Evolutionary conservation across 2,888 invertebrate genomes (phyloP).

Genomic region (Sycophila texana): DNA sequence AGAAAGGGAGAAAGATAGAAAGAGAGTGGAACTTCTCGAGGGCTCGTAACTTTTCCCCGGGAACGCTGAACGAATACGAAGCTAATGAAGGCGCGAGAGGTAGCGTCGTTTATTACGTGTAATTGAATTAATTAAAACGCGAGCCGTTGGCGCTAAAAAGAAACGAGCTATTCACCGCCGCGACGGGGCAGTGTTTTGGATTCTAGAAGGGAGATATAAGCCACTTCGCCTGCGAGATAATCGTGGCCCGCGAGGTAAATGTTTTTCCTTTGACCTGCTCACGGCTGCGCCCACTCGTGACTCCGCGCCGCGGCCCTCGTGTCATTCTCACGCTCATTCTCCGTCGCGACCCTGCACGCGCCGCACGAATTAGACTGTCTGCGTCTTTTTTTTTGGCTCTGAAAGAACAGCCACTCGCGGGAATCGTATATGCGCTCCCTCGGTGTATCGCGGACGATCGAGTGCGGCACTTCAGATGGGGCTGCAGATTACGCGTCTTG

Average conservation of each 20-base stretch:
- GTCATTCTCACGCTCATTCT: slow-evolving; percentile 39
- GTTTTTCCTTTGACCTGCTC: slow-evolving; percentile 25
- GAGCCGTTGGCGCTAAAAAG: slow-evolving; percentile 51
- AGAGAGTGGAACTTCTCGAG: neutral
- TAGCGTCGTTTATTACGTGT: slow-evolving; percentile 47
- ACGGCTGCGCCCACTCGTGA: neutral
- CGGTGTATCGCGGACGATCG: too few relatives aligned
- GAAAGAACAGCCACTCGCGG: too few relatives aligned
- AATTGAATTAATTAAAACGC: slow-evolving; percentile 60
- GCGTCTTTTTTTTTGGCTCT: too few relatives aligned
- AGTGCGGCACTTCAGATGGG: too few relatives aligned
- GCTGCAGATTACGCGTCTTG: too few relatives aligned
- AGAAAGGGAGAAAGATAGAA: too few relatives aligned
- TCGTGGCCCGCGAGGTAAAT: slow-evolving; percentile 13
- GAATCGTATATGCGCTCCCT: too few relatives aligned
- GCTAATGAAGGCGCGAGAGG: slow-evolving; percentile 28
- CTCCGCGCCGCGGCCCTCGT: neutral
- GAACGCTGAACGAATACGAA: slow-evolving; percentile 3
- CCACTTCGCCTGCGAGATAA: neutral
- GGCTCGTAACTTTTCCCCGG: neutral
- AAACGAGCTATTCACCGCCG: slow-evolving; percentile 28
- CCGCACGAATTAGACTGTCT: too few relatives aligned
- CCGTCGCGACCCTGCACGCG: neutral
- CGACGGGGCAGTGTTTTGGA: neutral
- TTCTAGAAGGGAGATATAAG: neutral